Conservation (phyloP, 2,113 vertebrate species). For the Macaca nemestrina region DNA sequence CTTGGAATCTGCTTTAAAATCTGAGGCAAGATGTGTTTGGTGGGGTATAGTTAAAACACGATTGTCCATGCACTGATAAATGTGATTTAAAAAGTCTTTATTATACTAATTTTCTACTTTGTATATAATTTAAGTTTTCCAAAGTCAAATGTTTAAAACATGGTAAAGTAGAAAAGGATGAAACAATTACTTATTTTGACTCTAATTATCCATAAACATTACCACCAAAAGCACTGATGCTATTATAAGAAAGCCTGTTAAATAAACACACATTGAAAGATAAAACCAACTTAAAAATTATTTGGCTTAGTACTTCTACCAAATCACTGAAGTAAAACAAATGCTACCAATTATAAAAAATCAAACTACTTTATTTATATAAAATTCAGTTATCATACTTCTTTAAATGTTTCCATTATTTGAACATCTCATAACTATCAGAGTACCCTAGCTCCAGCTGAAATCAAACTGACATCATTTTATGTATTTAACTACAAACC, state of each 20-base stretch:
- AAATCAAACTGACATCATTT: background rate
- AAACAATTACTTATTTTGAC: background rate
- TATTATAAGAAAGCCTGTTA: background rate
- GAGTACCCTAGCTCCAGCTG: background rate
- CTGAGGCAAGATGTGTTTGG: background rate
- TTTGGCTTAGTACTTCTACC: background rate
- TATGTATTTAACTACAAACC: background rate
- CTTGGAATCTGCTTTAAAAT: slow-evolving; percentile 3
- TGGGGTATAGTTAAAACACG: background rate
- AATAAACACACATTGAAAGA: background rate
- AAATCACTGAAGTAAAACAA: slow-evolving; percentile 22
- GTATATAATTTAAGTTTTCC: background rate
- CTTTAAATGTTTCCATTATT: slow-evolving; percentile 46
- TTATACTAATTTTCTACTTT: background rate
- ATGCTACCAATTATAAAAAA: background rate
- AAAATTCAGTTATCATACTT: slow-evolving; percentile 39
- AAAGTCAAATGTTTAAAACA: background rate
- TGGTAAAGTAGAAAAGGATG: background rate
- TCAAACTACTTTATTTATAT: background rate
- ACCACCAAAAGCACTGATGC: background rate
- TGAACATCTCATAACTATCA: slow-evolving; percentile 13
- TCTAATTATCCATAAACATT: background rate
- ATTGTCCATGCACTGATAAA: background rate
- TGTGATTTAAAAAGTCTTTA: background rate
- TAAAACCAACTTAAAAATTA: slow-evolving; percentile 10